These are phyloP conservation scores for Crax fasciolata DNA, from an alignment of 2,797 vertebrate species.

Conservation along the genomic window DNA sequence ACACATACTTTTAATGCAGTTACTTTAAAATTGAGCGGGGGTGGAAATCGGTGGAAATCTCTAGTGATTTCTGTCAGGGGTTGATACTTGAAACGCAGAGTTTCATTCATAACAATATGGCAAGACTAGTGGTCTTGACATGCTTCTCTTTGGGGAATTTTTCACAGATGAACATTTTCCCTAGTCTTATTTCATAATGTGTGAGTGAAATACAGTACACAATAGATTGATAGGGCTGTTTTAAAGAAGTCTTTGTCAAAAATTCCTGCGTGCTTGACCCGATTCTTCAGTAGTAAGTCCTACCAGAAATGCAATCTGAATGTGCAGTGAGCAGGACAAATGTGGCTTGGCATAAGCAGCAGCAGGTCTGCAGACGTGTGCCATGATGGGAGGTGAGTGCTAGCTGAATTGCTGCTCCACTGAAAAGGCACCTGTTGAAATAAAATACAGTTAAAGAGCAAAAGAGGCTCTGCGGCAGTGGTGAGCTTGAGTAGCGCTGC, in stretches of 20 bases:
- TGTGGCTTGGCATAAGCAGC: constrained; percentile 46
- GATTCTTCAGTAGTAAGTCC: not conserved
- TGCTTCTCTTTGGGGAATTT: constrained; percentile 27
- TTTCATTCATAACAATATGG: constrained; percentile 15
- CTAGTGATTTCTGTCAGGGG: not conserved
- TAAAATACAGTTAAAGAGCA: constrained; percentile 45
- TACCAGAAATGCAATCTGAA: constrained; percentile 31
- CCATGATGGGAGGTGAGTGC: constrained; percentile 59
- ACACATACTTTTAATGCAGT: not conserved
- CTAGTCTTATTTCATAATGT: constrained; percentile 61
- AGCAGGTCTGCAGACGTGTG: constrained; percentile 60
- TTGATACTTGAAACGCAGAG: constrained; percentile 1
- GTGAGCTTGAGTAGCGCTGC: not conserved
- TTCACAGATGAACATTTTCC: constrained; percentile 37
- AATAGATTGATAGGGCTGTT: constrained; percentile 52
- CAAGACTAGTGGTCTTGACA: not conserved
- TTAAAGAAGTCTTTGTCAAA: constrained; percentile 71
- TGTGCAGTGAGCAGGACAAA: constrained; percentile 28
- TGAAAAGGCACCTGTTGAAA: constrained; percentile 57
- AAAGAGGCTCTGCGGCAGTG: not conserved
- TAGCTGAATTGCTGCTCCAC: constrained; percentile 42
- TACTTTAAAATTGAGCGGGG: not conserved
- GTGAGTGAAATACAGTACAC: constrained; percentile 74
- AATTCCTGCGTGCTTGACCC: not conserved
- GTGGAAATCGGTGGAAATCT: constrained; percentile 23